Percentiles rank a stretch among this genome's conserved stretches.
phyloP scores from a whole-genome alignment of 2,888 invertebrate species.

The Epinotia bilunana region DNA sequence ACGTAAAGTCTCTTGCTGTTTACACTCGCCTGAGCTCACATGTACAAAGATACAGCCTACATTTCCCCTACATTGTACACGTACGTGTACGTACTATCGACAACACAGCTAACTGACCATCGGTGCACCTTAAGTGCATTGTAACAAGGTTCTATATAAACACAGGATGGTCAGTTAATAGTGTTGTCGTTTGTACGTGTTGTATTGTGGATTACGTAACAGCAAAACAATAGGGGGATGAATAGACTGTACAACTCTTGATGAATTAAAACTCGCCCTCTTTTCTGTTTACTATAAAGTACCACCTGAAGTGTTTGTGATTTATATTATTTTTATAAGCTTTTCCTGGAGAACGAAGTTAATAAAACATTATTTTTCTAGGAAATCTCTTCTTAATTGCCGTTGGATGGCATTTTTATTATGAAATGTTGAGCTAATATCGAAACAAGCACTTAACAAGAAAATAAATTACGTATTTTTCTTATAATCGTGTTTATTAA shows the following conservation, averaged over 20 bases:
- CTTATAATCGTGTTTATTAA: too few species aligned
- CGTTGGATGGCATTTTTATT: not conserved
- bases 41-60: not conserved
- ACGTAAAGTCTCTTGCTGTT: not conserved
- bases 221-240: slow-evolving; percentile 10
- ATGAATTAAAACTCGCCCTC: slow-evolving; percentile 24
- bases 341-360: not conserved
- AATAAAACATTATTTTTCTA: slow-evolving; percentile 2
- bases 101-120: too few species aligned
- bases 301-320: slow-evolving; percentile 1
- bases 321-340: slow-evolving; percentile 1
- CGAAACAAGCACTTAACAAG: not conserved
- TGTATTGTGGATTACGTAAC: not conserved
- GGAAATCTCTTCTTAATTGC: not conserved
- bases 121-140: too few species aligned
- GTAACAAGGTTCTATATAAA: too few species aligned
- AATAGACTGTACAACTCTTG: slow-evolving; percentile 9
- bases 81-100: too few species aligned
- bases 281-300: slow-evolving; percentile 4
- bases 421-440: not conserved
- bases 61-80: not conserved
- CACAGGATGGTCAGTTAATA: too few species aligned
- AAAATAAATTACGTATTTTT: not conserved
- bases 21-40: too few species aligned
- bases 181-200: too few species aligned